Percentiles rank a stretch among this genome's conserved stretches.
phyloP scores from a whole-genome alignment of 1,140 invertebrate genomes.

The Nasonia longicornis region DNA sequence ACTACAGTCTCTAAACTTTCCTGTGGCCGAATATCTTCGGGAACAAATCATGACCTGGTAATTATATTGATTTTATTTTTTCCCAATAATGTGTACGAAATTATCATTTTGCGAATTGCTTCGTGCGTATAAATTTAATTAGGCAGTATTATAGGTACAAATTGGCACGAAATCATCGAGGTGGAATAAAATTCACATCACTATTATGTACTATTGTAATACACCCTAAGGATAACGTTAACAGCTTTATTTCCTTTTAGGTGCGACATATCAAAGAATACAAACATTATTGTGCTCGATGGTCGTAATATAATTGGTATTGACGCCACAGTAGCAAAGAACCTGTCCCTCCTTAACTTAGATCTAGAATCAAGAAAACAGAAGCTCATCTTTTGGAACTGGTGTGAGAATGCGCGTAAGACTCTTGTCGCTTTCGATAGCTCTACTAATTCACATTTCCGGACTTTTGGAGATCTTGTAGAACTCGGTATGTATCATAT shows the following conservation, averaged over 20 bases:
- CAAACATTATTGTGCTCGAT: constrained; percentile 72
- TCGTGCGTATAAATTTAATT: no score
- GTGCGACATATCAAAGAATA: constrained; percentile 56
- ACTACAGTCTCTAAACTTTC: constrained; percentile 75
- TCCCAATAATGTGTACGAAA: no score
- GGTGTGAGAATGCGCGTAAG: constrained; percentile 56
- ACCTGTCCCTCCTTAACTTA: constrained; percentile 57
- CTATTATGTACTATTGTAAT: no score
- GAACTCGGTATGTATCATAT: constrained; percentile 53
- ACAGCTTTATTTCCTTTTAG: constrained; percentile 42
- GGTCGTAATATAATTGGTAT: constrained; percentile 73
- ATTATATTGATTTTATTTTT: constrained; percentile 19
- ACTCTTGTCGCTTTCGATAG: constrained; percentile 60
- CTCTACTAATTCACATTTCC: constrained; percentile 54
- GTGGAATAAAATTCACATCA: no score
- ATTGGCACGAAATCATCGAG: no score
- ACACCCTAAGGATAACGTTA: no score
- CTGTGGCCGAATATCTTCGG: constrained; percentile 76
- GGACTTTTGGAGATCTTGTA: constrained; percentile 50
- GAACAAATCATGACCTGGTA: constrained; percentile 68
- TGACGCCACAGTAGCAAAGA: constrained; percentile 75
- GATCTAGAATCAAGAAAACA: constrained; percentile 60
- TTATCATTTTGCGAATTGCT: no score
- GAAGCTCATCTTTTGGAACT: constrained; percentile 66
- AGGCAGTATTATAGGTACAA: no score